phyloP scores from a whole-genome alignment of 2,888 invertebrate genomes.

The Boloria euphrosyne region DNA sequence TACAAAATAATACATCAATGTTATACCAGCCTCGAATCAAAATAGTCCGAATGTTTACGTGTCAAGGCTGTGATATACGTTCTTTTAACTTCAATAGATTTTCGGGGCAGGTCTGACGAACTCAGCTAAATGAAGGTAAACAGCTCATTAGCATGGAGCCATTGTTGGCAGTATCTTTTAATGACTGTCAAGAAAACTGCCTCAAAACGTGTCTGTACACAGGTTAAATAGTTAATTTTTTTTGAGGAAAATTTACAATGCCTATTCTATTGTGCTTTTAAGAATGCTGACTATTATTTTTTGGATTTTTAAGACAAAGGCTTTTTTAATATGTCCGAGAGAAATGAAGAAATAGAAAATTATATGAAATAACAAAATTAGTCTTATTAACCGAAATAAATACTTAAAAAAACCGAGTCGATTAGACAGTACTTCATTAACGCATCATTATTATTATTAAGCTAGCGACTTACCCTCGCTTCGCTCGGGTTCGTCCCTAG shows the following conservation, averaged over 20 bases:
- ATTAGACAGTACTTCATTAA: too few species aligned
- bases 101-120: constrained; percentile 25
- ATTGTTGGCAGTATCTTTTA: constrained; percentile 38
- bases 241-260: constrained; percentile 9
- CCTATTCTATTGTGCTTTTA: neutral
- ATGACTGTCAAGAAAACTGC: constrained; percentile 36
- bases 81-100: constrained; percentile 20
- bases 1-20: too few species aligned
- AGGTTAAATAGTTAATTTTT: constrained; percentile 22
- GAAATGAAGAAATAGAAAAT: neutral
- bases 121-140: constrained; percentile 37
- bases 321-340: neutral
- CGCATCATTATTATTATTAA: too few species aligned
- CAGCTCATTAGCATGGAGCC: constrained; percentile 39
- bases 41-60: constrained; percentile 1
- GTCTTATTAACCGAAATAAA: too few species aligned
- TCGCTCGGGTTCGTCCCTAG: too few species aligned
- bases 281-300: neutral
- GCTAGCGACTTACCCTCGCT: too few species aligned
- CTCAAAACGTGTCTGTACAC: constrained; percentile 22
- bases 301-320: neutral
- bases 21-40: neutral
- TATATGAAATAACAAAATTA: too few species aligned
- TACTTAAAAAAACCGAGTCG: too few species aligned
- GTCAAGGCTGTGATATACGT: constrained; percentile 27